Conservation (phyloP, 2,113 vertebrate species). For the Climacteris rufus region DNA sequence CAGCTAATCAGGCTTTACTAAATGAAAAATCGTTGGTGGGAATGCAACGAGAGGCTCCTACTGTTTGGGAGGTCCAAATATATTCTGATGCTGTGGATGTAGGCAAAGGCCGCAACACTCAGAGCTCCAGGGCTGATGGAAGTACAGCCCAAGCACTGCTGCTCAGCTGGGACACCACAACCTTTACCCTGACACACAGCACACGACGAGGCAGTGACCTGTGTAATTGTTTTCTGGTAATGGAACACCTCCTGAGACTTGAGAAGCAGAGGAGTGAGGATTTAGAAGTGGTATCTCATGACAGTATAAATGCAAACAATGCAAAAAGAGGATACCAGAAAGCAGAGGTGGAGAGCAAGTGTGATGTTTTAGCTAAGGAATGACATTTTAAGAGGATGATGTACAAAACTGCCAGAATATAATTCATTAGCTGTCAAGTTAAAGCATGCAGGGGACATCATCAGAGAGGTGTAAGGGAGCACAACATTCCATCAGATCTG, state of each 20-base stretch:
- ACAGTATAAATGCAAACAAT: background rate
- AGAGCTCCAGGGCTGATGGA: background rate
- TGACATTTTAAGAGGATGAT: background rate
- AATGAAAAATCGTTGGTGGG: background rate
- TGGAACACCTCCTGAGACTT: background rate
- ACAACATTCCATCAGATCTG: background rate
- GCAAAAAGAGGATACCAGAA: background rate
- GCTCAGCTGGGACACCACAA: background rate
- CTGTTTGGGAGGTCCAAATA: background rate
- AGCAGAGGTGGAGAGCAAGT: fast-evolving
- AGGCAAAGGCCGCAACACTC: background rate
- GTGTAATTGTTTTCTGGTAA: background rate
- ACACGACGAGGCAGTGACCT: background rate
- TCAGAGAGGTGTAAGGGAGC: background rate
- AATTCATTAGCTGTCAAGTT: background rate
- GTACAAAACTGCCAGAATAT: background rate
- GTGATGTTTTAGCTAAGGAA: background rate
- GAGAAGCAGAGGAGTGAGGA: background rate
- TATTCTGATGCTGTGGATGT: background rate
- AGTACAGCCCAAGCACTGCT: background rate
- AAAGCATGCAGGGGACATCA: background rate
- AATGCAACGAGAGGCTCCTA: background rate
- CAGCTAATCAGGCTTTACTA: background rate
- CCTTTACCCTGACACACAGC: background rate
- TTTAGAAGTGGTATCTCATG: background rate